phyloP scores from a whole-genome alignment of 2,113 vertebrate genomes.

The Peucedramus taeniatus region DNA sequence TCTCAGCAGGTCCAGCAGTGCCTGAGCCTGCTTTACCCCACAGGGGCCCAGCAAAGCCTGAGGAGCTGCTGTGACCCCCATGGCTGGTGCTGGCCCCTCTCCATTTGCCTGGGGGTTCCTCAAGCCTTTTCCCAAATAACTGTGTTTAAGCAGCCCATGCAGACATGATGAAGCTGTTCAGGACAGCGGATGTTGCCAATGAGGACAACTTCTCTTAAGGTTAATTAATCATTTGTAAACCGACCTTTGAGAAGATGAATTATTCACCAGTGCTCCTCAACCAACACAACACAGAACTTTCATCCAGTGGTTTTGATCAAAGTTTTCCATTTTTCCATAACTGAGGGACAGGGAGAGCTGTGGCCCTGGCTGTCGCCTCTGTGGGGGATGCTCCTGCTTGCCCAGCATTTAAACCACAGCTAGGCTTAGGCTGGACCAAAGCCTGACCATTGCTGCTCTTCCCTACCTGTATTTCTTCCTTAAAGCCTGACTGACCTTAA shows the following conservation, averaged over 20 bases:
- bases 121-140: neutral
- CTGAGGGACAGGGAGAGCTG: neutral
- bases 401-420: neutral
- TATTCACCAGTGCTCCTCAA: neutral
- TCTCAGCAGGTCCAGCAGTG: neutral
- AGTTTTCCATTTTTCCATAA: neutral
- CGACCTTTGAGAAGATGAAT: conserved; percentile 24
- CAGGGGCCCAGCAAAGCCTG: neutral
- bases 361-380: neutral
- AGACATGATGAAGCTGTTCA: neutral
- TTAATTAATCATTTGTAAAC: conserved; percentile 58
- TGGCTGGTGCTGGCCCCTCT: rapidly evolving
- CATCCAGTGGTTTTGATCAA: neutral
- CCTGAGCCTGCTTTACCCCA: neutral
- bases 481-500: conserved; percentile 47
- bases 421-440: neutral
- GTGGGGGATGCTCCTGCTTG: neutral
- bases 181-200: neutral
- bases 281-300: neutral
- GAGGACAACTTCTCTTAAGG: conserved; percentile 8
- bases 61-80: rapidly evolving
- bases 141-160: neutral
- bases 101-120: rapidly evolving
- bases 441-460: neutral
- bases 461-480: conserved; percentile 31